Evolutionary conservation across 2,888 invertebrate species (phyloP).

Genomic region (Pilophorus perplexus): DNA sequence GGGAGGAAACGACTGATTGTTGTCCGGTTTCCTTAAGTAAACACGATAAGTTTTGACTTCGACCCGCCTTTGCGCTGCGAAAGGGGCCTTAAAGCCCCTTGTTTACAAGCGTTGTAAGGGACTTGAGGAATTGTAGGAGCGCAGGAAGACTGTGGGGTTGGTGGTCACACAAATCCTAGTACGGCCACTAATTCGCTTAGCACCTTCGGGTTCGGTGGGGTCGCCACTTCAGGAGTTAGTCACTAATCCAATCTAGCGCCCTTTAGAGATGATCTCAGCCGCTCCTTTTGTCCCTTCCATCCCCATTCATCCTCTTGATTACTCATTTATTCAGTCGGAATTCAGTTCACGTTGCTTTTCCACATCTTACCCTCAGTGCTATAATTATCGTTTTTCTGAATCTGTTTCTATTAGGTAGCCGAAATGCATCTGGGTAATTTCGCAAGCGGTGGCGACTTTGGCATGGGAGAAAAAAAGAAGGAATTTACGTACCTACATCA

Average conservation of each 20-base stretch:
- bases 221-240: conserved; percentile 15
- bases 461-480: too few species aligned
- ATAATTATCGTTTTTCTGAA: too few species aligned
- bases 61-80: neutral
- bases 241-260: conserved; percentile 25
- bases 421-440: too few species aligned
- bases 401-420: too few species aligned
- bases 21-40: conserved; percentile 26
- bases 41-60: conserved; percentile 30
- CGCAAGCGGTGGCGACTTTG: too few species aligned
- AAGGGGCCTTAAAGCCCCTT: neutral
- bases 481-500: too few species aligned
- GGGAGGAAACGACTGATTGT: conserved; percentile 6
- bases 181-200: conserved; percentile 29
- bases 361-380: too few species aligned
- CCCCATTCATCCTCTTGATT: conserved; percentile 21
- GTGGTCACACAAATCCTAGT: conserved; percentile 23
- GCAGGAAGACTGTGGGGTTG: neutral
- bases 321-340: conserved; percentile 21
- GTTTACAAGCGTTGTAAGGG: conserved; percentile 12
- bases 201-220: conserved; percentile 19
- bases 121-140: neutral
- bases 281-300: conserved; percentile 17
- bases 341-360: too few species aligned
- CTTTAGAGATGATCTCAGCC: conserved; percentile 28